phyloP scores from a whole-genome alignment of 2,113 vertebrate species.

The Pollachius pollachius region DNA sequence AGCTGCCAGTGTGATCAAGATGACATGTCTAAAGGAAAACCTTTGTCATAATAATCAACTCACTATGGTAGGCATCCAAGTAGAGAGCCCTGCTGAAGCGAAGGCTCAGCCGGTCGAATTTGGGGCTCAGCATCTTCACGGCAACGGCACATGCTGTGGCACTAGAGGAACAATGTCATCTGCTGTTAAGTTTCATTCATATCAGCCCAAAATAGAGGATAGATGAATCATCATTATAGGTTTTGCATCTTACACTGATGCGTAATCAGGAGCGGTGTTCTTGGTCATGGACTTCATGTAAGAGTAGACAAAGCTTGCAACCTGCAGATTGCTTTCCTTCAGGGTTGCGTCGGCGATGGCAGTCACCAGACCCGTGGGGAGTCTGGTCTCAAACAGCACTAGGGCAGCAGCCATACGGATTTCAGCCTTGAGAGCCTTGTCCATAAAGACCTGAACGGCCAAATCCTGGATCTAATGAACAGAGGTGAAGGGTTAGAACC shows the following conservation, averaged over 20 bases:
- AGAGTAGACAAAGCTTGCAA: conserved; percentile 80
- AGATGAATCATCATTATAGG: background rate
- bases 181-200: background rate
- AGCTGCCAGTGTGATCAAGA: background rate
- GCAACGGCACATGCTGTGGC: conserved; percentile 81
- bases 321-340: conserved; percentile 76
- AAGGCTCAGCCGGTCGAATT: conserved; percentile 70
- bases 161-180: conserved; percentile 60
- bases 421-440: conserved; percentile 63
- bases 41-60: conserved; percentile 38
- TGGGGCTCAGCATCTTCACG: conserved; percentile 76
- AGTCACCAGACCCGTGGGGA: conserved; percentile 68
- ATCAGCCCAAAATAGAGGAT: background rate
- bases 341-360: conserved; percentile 65
- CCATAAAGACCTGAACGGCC: conserved; percentile 75
- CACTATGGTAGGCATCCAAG: conserved; percentile 69
- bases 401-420: conserved; percentile 78
- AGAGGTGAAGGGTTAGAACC: conserved; percentile 12
- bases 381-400: conserved; percentile 79
- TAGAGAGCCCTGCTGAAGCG: conserved; percentile 75
- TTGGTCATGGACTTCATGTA: conserved; percentile 80
- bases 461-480: conserved; percentile 76
- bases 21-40: background rate
- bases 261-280: conserved; percentile 69
- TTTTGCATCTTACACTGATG: conserved; percentile 73